These are phyloP conservation scores for Neolamprologus variostigma DNA, from an alignment of 2,113 vertebrate genomes.

Conservation along the genomic window DNA sequence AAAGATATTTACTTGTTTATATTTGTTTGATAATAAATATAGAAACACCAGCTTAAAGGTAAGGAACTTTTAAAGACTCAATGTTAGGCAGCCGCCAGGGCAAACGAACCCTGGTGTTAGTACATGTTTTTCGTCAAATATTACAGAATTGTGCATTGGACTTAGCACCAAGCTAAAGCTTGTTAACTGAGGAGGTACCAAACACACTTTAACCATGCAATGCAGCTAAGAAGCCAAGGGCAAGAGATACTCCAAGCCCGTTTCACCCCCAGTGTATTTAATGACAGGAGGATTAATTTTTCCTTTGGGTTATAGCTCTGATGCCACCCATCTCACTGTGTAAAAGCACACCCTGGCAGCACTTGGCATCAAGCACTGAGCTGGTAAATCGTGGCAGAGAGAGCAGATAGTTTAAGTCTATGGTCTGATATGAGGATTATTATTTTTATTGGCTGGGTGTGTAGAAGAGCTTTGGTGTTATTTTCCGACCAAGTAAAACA, in stretches of 20 bases:
- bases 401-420: neutral
- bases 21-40: neutral
- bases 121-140: neutral
- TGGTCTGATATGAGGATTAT: constrained; percentile 4
- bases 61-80: neutral
- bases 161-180: neutral
- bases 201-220: neutral
- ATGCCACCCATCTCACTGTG: constrained; percentile 25
- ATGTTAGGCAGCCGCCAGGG: neutral
- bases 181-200: neutral
- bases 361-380: constrained; percentile 6
- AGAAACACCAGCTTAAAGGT: neutral
- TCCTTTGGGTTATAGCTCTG: constrained; percentile 20
- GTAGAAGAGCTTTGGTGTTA: neutral
- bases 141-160: neutral
- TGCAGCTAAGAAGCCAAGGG: neutral
- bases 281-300: constrained; percentile 39
- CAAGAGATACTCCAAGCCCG: neutral
- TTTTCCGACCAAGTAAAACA: neutral
- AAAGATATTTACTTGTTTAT: neutral
- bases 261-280: constrained; percentile 12
- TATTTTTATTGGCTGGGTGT: neutral
- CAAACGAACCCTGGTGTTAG: neutral
- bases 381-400: neutral
- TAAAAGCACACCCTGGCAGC: constrained; percentile 21